These are phyloP conservation scores for Physella acuta DNA, from an alignment of 1,140 invertebrate species.

Conservation along the genomic window DNA sequence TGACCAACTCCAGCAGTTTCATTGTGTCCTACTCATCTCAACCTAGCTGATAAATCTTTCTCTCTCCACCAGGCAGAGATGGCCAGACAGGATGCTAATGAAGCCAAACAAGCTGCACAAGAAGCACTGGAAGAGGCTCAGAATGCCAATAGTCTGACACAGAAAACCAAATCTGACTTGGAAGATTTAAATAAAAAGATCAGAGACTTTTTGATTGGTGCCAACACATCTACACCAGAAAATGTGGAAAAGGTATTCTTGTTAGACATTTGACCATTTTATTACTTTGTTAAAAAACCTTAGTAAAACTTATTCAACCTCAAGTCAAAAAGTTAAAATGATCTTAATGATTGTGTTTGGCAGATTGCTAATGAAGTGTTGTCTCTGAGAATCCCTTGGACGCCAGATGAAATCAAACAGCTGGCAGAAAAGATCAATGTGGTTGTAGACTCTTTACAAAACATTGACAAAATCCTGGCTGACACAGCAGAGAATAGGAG, in stretches of 20 bases:
- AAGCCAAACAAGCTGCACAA: no score
- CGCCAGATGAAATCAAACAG: constrained; percentile 82
- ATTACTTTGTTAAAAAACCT: no score
- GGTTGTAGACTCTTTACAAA: constrained; percentile 80
- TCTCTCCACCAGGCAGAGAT: neutral
- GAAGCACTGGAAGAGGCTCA: constrained; percentile 66
- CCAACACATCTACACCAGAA: constrained; percentile 75
- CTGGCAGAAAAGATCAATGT: constrained; percentile 81
- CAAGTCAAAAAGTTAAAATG: no score
- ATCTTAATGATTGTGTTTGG: neutral
- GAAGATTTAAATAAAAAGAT: constrained; percentile 71
- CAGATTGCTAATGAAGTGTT: constrained; percentile 63
- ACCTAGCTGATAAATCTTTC: neutral
- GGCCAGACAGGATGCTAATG: no score
- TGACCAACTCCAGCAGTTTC: no score
- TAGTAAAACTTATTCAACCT: no score
- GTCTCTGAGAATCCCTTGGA: constrained; percentile 69
- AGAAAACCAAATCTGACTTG: constrained; percentile 63
- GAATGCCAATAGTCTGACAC: constrained; percentile 65
- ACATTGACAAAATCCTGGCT: constrained; percentile 85
- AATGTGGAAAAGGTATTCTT: constrained; percentile 67
- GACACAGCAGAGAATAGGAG: constrained; percentile 80
- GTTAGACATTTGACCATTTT: no score
- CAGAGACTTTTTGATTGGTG: constrained; percentile 71
- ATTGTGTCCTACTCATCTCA: neutral